Evolutionary conservation across 2,888 invertebrate genomes (phyloP).

Genomic region (Parascotia fuliginaria): DNA sequence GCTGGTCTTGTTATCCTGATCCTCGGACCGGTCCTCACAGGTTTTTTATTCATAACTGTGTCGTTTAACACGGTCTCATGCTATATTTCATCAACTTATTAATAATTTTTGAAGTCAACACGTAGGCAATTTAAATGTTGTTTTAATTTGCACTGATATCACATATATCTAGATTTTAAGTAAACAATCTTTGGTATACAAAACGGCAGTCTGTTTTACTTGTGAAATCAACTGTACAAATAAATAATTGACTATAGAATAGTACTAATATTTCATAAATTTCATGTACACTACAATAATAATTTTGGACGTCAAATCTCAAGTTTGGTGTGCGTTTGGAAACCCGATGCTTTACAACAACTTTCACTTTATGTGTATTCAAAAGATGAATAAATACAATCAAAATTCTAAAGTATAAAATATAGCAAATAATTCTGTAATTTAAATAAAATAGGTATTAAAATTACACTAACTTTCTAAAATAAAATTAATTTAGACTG

Average conservation of each 20-base stretch:
- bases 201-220: conserved; percentile 4
- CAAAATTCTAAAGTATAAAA: neutral
- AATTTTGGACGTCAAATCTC: conserved; percentile 35
- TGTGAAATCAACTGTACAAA: conserved; percentile 24
- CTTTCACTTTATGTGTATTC: conserved; percentile 33
- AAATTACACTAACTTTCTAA: too few species aligned
- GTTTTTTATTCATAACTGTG: conserved; percentile 77
- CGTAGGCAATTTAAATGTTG: conserved; percentile 47
- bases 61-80: conserved; percentile 33
- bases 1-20: conserved; percentile 72
- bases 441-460: too few species aligned
- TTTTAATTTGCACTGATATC: conserved; percentile 6
- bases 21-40: conserved; percentile 68
- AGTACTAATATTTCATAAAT: conserved; percentile 30
- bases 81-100: conserved; percentile 24
- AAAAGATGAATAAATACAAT: too few species aligned
- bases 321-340: conserved; percentile 45
- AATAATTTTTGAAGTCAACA: conserved; percentile 39
- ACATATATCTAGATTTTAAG: conserved; percentile 6
- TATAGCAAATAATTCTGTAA: too few species aligned
- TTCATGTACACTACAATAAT: conserved; percentile 33
- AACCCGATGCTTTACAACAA: conserved; percentile 10
- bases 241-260: conserved; percentile 29
- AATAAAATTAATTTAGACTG: too few species aligned
- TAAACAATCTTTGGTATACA: neutral